Conservation (phyloP, 1,140 invertebrate species). For the Batillaria attramentaria region DNA sequence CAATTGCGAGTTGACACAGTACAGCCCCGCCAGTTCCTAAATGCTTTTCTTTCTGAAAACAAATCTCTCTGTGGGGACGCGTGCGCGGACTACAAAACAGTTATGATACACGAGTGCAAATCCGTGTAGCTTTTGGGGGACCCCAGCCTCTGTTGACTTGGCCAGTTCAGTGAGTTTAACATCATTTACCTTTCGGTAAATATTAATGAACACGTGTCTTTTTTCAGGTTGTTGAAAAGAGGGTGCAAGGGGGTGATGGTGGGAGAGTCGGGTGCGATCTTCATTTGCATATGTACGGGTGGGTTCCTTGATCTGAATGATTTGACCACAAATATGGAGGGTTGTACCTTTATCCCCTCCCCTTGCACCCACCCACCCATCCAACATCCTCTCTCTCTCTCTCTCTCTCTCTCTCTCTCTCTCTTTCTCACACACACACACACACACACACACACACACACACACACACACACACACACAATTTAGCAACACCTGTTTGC, state of each 20-base stretch:
- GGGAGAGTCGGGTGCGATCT: not conserved
- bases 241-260: not conserved
- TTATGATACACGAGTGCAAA: conserved; percentile 16
- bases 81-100: conserved; percentile 4
- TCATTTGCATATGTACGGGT: too few relatives aligned
- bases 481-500: not conserved
- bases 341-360: too few relatives aligned
- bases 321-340: too few relatives aligned
- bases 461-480: conserved; percentile 6
- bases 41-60: not conserved
- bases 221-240: not conserved
- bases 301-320: too few relatives aligned
- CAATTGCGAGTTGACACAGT: too few relatives aligned
- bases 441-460: conserved; percentile 12
- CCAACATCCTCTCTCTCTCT: not conserved
- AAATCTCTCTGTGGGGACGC: conserved; percentile 13
- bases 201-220: conserved; percentile 11
- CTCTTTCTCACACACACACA: not conserved
- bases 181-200: not conserved
- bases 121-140: not conserved
- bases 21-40: too few relatives aligned
- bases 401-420: conserved; percentile 9
- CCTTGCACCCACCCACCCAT: too few relatives aligned
- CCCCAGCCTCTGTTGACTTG: conserved; percentile 4
- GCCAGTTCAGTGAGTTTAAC: conserved; percentile 9